Base-by-base conservation (phyloP, 1,140 invertebrate genomes). In the Ganaspis sp. region DNA sequence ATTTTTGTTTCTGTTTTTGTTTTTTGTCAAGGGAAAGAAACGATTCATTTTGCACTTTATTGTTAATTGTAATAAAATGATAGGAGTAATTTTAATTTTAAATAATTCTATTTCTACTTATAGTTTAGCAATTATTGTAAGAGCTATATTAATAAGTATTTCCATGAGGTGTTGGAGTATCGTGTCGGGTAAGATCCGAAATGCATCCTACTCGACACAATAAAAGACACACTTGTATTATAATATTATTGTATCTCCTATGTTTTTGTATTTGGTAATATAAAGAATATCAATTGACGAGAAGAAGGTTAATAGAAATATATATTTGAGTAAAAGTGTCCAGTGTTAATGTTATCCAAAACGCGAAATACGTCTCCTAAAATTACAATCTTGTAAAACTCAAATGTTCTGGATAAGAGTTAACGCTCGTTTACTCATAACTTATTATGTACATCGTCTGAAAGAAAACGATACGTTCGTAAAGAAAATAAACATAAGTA, bases 181-280 rank as follows among this genome's bases (percentile, higher is more conserved):
- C 82, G 86, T 85, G 86, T 84, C 81, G 86, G 81, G 79, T 86
- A 87, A 82, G 85, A 85, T 87, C 76, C 81, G n/a, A 54, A 58
- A 45, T 80, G 79, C 71, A 83, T 77, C 87, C 76, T 89, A 86
- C 84, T 87, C 85, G 84, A 87, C 84, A 79, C 85, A 84, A 89
- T 87, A 84, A 79, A 72, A 78, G 82, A 83, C 88, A 87, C 88
- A 83, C 84, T 87, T 90, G 88, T 90, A 90, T 89, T 84, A 90
- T 90, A 90, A 86, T 77, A 90, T 87, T 86, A 87, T 85, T 84
- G 84, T 88, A 90, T 87, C 84, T 87, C 85, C 83, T 88, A 88
- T 88, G 88, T 90, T 90, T 87, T 91, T 91, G 87, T 91, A 90
- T 90, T 90, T 90, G 87, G 81, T 90, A 90, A 90, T 87, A 82